A percentile compares a stretch with the other conserved stretches of the same genome.
phyloP scores from a whole-genome alignment of 1,140 invertebrate genomes.

The Dryas iulia region DNA sequence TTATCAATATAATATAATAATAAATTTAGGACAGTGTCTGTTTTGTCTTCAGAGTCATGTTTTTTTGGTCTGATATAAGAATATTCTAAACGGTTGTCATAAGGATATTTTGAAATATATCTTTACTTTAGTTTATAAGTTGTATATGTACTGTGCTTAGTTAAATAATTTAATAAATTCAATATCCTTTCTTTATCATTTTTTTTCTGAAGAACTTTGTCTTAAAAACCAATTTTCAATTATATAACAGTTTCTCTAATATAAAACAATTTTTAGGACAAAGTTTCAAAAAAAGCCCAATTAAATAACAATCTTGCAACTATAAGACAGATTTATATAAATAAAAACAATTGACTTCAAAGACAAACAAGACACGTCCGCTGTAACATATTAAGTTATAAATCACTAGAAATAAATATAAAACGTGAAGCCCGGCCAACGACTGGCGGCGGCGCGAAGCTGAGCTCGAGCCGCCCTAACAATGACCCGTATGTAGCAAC shows the following conservation, averaged over 20 bases:
- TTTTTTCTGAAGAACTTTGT: background rate
- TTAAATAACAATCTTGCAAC: background rate
- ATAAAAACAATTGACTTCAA: background rate
- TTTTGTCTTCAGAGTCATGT: constrained; percentile 16
- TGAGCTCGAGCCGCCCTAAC: constrained; percentile 40
- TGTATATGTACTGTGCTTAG: no score
- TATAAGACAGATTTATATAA: no score
- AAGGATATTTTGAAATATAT: no score
- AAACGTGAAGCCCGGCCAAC: constrained; percentile 54
- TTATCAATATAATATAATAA: constrained; percentile 34
- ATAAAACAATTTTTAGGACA: background rate
- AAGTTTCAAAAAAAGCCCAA: no score
- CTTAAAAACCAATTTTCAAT: background rate
- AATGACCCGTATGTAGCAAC: constrained; percentile 75
- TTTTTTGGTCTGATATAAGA: no score
- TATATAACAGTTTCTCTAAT: background rate
- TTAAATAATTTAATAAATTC: no score
- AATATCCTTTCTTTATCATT: background rate
- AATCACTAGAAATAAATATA: constrained; percentile 73
- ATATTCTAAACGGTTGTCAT: no score
- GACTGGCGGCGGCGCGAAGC: constrained; percentile 47
- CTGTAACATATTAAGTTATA: constrained; percentile 68
- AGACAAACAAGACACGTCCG: constrained; percentile 17
- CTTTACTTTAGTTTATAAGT: no score
- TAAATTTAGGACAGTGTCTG: constrained; percentile 20